Evolutionary conservation across 1,140 invertebrate species (phyloP), one percentile per base, ranked within the genome.

Genomic region (Globodera ellingtonae): DNA sequence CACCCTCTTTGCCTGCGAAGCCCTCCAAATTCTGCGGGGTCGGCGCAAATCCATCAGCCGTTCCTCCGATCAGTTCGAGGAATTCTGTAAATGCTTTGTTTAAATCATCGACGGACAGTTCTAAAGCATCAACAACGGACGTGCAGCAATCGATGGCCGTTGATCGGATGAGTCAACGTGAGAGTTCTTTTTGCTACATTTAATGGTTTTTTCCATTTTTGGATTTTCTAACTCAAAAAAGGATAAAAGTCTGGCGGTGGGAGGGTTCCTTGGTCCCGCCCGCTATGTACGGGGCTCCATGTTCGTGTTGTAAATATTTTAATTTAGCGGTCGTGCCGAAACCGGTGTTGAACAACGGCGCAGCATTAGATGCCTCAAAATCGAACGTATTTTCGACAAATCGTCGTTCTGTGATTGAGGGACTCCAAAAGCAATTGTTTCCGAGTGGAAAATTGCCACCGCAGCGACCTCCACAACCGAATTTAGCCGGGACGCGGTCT

Each of bases 351-450:
- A 74, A 46, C 66, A 73, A 48, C 24, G 9, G n/a, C 44, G 69
- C 46, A 13, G 69, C 46, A 13, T 35, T 44, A 48, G 59, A 73
- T 66, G 21, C 46, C 44, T 13, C 18, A 72, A 76, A 35, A 62
- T 9, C 21, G 48, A 76, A 62, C 35, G 56, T 35, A 8, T 21
- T 7, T 62, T 62, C 52, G 18, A 78, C 62, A 83, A 72, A 86
- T 18, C 75, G 84, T 35, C 84, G 86, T 62, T 81, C 81, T 35
- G 82, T 86, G 44, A 73, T 84, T 52, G 85, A 82, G 15, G 75
- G 78, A 15, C 50, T 84, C 35, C 85, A 85, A 48, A 78, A 44
- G 35, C 86, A 80, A 77, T 71, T 84, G 35, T 84, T 84, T 69
- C 72, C 75, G 15, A 35, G 35, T 44, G 82, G 82, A 1, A 82